phyloP scores from a whole-genome alignment of 1,140 invertebrate genomes.

The silkworm (Bombyx mori) region DNA sequence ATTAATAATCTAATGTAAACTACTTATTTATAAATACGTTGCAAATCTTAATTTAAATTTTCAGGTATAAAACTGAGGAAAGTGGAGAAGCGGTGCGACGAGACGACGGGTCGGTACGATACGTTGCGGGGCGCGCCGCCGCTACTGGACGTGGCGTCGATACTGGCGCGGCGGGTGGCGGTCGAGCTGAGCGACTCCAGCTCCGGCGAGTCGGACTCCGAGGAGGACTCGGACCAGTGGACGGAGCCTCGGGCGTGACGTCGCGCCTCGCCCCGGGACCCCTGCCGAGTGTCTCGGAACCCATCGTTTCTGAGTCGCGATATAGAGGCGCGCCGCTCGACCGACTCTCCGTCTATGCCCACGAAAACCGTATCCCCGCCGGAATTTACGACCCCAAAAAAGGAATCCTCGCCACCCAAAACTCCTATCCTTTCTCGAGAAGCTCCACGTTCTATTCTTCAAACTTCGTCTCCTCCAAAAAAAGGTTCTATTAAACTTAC shows the following conservation, averaged over 20 bases:
- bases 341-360: conserved; percentile 1
- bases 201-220: conserved; percentile 76
- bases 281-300: conserved; percentile 23
- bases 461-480: too few relatives aligned
- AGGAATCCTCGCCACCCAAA: conserved; percentile 18
- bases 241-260: conserved; percentile 73
- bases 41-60: conserved; percentile 1
- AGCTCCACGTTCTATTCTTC: too few relatives aligned
- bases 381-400: conserved; percentile 14
- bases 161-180: conserved; percentile 92
- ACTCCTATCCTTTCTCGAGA: not conserved
- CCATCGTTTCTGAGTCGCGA: conserved; percentile 46
- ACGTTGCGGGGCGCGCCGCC: conserved; percentile 73
- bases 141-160: conserved; percentile 94
- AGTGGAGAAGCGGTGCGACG: conserved; percentile 84
- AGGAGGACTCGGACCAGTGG: conserved; percentile 71
- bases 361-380: conserved; percentile 3
- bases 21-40: too few relatives aligned
- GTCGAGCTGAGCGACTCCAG: conserved; percentile 95
- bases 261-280: conserved; percentile 41
- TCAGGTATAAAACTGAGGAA: conserved; percentile 92
- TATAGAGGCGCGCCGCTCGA: conserved; percentile 33
- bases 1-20: too few relatives aligned
- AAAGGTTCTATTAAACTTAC: not conserved
- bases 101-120: conserved; percentile 67